Evolutionary conservation across 92 coral and sea anemone species (phyloP).

Genomic region (Pocillopora grandis): DNA sequence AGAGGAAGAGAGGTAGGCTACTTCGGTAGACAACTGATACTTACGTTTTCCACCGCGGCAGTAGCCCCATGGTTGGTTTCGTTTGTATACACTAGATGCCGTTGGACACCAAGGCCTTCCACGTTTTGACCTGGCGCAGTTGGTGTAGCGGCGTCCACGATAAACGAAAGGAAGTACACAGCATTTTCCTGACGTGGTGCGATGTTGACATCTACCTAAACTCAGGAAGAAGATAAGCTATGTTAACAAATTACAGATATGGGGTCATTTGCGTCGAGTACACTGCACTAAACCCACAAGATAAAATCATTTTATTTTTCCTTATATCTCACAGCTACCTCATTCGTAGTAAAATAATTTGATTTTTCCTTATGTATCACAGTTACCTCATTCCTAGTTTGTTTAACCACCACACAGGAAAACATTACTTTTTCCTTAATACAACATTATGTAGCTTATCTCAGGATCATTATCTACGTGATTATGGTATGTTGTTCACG

Average conservation of each 20-base stretch:
- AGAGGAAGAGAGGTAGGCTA: no score
- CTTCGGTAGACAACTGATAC: background rate
- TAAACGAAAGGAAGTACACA: conserved; percentile 34
- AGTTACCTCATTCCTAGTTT: no score
- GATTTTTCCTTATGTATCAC: no score
- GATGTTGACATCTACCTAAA: conserved; percentile 28
- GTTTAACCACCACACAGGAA: no score
- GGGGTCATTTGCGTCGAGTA: background rate
- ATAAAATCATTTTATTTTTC: no score
- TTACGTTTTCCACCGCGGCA: conserved; percentile 49
- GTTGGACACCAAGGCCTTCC: conserved; percentile 40
- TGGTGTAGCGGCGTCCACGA: conserved; percentile 32
- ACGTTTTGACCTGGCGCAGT: conserved; percentile 2
- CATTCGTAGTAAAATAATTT: no score
- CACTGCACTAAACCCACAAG: no score
- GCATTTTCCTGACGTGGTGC: conserved; percentile 36
- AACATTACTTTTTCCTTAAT: no score
- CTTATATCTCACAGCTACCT: no score
- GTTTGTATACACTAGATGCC: conserved; percentile 6
- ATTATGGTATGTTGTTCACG: no score
- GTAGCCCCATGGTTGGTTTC: conserved; percentile 45
- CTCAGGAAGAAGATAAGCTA: background rate
- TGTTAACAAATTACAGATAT: background rate
- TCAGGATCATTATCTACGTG: no score
- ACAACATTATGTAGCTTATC: no score